Evolutionary conservation across 2,113 vertebrate species (phyloP).

Genomic region (Colinus virginianus): DNA sequence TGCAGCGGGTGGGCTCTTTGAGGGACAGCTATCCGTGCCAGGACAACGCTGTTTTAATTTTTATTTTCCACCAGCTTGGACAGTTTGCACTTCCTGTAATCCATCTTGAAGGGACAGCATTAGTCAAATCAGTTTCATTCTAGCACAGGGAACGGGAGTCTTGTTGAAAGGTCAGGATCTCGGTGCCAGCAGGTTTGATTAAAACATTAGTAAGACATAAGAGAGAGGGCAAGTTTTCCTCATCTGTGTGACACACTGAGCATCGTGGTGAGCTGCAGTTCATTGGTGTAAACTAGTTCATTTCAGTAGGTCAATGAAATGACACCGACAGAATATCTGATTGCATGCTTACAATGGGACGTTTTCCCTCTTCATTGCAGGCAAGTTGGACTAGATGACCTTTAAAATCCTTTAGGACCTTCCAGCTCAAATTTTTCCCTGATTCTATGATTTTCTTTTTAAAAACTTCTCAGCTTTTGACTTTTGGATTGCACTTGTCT

Average conservation of each 20-base stretch:
- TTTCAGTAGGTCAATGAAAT: not conserved
- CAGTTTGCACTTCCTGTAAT: not conserved
- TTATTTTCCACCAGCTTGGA: not conserved
- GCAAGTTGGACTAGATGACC: too few relatives aligned
- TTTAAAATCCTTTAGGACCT: too few relatives aligned
- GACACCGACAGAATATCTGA: not conserved
- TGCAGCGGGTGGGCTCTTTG: not conserved
- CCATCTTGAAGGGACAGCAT: not conserved
- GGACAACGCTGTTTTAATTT: not conserved
- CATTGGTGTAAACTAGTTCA: not conserved
- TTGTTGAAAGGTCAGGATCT: not conserved
- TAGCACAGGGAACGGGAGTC: not conserved
- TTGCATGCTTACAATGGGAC: not conserved
- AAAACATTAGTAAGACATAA: not conserved
- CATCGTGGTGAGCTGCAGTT: not conserved
- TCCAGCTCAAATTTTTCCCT: too few relatives aligned
- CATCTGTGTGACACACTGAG: accelerated
- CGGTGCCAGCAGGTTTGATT: not conserved
- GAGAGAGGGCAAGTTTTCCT: not conserved
- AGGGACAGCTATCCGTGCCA: not conserved
- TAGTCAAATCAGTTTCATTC: constrained; percentile 23
- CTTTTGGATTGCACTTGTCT: not conserved
- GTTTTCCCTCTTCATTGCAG: too few relatives aligned
- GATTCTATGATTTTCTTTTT: not conserved
- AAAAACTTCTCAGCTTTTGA: not conserved